These are phyloP conservation scores for Daktulosphaira vitifoliae DNA, from an alignment of 1,140 invertebrate genomes.

Conservation along the genomic window DNA sequence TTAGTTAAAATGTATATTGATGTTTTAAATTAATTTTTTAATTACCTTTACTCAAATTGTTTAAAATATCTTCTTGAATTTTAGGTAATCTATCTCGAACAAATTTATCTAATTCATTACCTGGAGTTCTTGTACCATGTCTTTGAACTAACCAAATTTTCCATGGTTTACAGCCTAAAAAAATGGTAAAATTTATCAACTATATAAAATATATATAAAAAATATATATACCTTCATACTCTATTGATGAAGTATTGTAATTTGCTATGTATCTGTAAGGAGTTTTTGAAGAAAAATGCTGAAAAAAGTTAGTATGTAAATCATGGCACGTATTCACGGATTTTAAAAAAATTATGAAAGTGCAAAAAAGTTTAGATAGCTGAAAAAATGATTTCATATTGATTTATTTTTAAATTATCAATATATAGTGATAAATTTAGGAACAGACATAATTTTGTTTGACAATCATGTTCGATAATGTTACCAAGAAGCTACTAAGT, in stretches of 20 bases:
- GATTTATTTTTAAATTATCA: too few species aligned
- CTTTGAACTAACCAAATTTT: constrained; percentile 58
- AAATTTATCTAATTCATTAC: constrained; percentile 46
- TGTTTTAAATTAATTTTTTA: constrained; percentile 33
- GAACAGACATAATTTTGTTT: neutral
- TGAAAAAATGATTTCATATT: too few species aligned
- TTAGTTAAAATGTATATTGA: constrained; percentile 31
- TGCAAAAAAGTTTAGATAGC: neutral
- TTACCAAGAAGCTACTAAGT: neutral
- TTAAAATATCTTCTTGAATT: constrained; percentile 47
- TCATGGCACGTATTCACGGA: neutral
- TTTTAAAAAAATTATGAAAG: neutral
- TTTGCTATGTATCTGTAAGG: constrained; percentile 12
- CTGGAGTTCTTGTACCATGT: constrained; percentile 60
- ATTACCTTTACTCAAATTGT: constrained; percentile 41
- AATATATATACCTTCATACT: neutral
- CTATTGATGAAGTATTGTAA: neutral
- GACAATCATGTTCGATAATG: neutral
- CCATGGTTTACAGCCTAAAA: constrained; percentile 50
- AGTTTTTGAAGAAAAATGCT: constrained; percentile 9
- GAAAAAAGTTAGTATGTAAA: neutral
- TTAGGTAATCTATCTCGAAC: constrained; percentile 47
- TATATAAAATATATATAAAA: neutral
- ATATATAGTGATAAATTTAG: too few species aligned
- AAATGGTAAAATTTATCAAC: neutral